Conservation (phyloP, 2,797 vertebrate genomes). For the Etheostoma nigrum region DNA sequence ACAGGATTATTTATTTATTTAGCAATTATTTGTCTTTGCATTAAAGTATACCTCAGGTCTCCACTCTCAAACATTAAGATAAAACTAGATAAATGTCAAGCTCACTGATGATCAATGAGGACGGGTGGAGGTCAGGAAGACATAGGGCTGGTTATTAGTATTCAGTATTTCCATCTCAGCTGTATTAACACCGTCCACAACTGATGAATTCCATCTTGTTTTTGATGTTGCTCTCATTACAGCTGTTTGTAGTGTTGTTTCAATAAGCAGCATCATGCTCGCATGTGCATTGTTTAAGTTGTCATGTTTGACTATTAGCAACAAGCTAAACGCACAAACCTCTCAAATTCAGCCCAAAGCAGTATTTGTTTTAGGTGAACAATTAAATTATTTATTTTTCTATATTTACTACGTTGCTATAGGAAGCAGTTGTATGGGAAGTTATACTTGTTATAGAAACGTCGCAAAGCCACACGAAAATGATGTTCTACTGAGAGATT, state of each 20-base stretch:
- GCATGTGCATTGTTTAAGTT: not conserved
- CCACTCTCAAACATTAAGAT: slow-evolving; percentile 21
- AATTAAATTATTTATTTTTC: not conserved
- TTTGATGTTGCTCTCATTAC: slow-evolving; percentile 8
- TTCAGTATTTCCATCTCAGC: slow-evolving; percentile 37
- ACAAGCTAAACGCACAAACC: slow-evolving; percentile 5
- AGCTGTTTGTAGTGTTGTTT: slow-evolving; percentile 8
- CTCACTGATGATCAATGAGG: slow-evolving; percentile 44
- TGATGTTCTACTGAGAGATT: not conserved
- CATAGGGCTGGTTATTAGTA: slow-evolving; percentile 33
- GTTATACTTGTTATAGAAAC: not conserved
- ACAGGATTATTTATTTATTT: slow-evolving; percentile 41
- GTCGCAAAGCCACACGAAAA: not conserved
- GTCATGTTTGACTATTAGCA: slow-evolving; percentile 8
- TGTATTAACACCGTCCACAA: slow-evolving; percentile 5
- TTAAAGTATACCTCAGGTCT: slow-evolving; percentile 27
- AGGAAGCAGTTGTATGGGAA: not conserved
- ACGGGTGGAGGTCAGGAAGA: slow-evolving; percentile 17
- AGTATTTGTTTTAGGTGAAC: not conserved
- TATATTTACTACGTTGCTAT: not conserved
- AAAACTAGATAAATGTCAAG: slow-evolving; percentile 61
- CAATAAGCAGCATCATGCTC: not conserved
- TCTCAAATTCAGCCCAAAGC: slow-evolving; percentile 14
- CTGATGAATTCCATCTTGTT: slow-evolving; percentile 1
- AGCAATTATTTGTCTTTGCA: slow-evolving; percentile 28